Base-by-base conservation (phyloP, 2,888 invertebrate species). In the Cheilosia impressa region DNA sequence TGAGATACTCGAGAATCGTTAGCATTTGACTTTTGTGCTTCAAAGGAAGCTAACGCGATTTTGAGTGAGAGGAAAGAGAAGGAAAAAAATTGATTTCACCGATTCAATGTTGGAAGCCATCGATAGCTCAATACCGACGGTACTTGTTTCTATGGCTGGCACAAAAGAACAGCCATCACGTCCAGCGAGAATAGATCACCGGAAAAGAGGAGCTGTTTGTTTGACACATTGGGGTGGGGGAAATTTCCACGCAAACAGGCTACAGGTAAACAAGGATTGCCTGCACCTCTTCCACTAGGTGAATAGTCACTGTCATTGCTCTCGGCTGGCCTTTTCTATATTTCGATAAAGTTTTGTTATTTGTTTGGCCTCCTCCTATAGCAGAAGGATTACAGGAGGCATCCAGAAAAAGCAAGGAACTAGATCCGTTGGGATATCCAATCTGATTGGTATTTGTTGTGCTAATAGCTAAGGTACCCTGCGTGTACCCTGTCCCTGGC, bases 371-470 rank as follows among this genome's bases (percentile, higher is more conserved):
- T 75, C 50, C 62, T 34, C 50, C 34, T 31, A n/a, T 38, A 58
- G 66, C 15, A 66, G 24, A 58, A 41, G 7, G 7, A 38, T 24
- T n/a, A 13, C 24, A 34, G 7, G 19, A 24, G 27, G 22, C 27
- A 55, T 31, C 27, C 19, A 43, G 41, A 55, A 50, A 68, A 27
- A 79, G 60, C 38, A 13, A 66, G 57, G 66, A 71, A 84, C 75
- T 65, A 66, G 81, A 81, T 85, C 81, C 76, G 62, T 63, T 57
- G 81, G 66, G 85, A 85, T 85, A 77, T 81, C 57, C 66, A 76
- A 81, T 80, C 76, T 81, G 85, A 85, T 85, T 85, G 85, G 85
- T 85, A 72, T 85, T 85, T 85, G 85, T 85, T 85, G 85, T 85
- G 81, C 85, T 85, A 85, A 85, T 85, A 81, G 81, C 60, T 63